These are phyloP conservation scores for Hestina assimilis DNA, from an alignment of 1,140 invertebrate genomes.

Conservation along the genomic window DNA sequence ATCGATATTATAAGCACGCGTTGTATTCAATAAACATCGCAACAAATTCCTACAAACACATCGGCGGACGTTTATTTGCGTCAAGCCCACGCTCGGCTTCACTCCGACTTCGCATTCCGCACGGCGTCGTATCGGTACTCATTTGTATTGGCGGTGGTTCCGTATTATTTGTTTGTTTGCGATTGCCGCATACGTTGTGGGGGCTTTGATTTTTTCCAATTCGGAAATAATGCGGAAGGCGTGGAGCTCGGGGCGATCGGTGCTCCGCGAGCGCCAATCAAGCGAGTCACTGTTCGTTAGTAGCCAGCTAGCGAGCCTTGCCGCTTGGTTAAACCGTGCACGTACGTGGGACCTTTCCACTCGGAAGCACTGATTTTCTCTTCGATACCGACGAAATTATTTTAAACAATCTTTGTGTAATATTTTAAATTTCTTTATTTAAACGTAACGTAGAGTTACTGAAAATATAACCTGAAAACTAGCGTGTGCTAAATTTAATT, in stretches of 20 bases:
- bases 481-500: too few species aligned
- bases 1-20: constrained; percentile 47
- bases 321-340: constrained; percentile 63
- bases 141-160: constrained; percentile 71
- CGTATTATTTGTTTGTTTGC: constrained; percentile 76
- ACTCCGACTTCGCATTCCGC: constrained; percentile 58
- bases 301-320: constrained; percentile 39
- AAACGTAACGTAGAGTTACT: not conserved
- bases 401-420: constrained; percentile 30
- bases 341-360: constrained; percentile 71
- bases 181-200: constrained; percentile 61
- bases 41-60: constrained; percentile 71
- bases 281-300: constrained; percentile 67
- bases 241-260: constrained; percentile 53
- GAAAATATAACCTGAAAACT: too few species aligned
- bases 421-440: not conserved
- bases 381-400: constrained; percentile 31
- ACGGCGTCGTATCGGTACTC: constrained; percentile 66
- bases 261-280: constrained; percentile 54
- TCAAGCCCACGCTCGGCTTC: constrained; percentile 61
- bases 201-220: constrained; percentile 75
- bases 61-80: constrained; percentile 72
- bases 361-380: constrained; percentile 67
- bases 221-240: constrained; percentile 70
- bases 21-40: constrained; percentile 67